Percentiles rank a stretch among this genome's conserved stretches.
phyloP scores from a whole-genome alignment of 2,888 invertebrate species.

The Macaria liturata region DNA sequence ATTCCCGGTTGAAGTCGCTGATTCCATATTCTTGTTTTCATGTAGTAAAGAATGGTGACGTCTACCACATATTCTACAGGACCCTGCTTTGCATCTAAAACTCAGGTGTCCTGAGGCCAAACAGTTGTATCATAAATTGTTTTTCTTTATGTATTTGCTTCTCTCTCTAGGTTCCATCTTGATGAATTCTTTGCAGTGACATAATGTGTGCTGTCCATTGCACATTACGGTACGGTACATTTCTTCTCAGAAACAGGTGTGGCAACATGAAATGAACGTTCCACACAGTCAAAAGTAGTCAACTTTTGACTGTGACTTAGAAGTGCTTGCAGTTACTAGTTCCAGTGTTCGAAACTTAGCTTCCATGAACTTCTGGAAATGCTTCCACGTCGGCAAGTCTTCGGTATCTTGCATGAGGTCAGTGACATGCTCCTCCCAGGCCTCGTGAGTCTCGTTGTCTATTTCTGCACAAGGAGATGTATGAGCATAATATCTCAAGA shows the following conservation, averaged over 20 bases:
- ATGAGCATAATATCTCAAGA: conserved; percentile 1
- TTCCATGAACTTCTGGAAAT: conserved; percentile 34
- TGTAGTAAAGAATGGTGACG: too few relatives aligned
- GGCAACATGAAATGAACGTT: conserved; percentile 15
- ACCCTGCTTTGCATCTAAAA: conserved; percentile 25
- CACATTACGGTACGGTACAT: conserved; percentile 27
- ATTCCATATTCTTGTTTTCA: not conserved
- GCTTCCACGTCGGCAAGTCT: conserved; percentile 26
- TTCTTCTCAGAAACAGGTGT: conserved; percentile 8
- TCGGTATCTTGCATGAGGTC: conserved; percentile 4
- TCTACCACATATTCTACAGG: conserved; percentile 33
- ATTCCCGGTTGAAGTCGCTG: not conserved
- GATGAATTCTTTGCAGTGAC: conserved; percentile 36
- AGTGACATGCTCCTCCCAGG: conserved; percentile 2
- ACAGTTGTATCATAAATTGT: conserved; percentile 37
- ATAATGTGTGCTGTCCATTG: conserved; percentile 29
- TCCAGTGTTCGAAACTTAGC: conserved; percentile 37
- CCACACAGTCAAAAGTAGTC: too few relatives aligned
- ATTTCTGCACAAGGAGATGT: conserved; percentile 4
- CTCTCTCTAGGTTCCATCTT: conserved; percentile 28
- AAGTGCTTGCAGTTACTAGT: conserved; percentile 10
- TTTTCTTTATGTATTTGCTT: conserved; percentile 23
- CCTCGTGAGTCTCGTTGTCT: not conserved
- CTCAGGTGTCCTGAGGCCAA: conserved; percentile 30
- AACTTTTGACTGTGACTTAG: not conserved